phyloP scores from a whole-genome alignment of 35 echinoderm and acorn worm species.

The Strongylocentrotus purpuratus region DNA sequence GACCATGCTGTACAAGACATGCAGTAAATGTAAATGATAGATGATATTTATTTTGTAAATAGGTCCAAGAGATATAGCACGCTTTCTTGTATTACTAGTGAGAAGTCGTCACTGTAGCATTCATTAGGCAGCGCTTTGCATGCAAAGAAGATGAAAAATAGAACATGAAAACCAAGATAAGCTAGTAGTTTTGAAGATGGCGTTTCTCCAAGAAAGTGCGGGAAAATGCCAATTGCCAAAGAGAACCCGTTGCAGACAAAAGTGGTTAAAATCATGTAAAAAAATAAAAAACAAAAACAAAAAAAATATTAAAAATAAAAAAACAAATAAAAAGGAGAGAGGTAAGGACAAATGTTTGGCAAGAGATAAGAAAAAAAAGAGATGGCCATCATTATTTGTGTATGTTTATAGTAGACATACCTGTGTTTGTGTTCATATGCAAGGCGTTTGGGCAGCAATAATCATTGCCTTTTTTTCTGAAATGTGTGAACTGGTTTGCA shows the following conservation, averaged over 20 bases:
- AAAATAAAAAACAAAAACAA: not conserved
- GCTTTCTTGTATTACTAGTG: not conserved
- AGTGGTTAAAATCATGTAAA: not conserved
- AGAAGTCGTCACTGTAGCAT: not conserved
- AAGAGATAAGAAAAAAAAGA: not conserved
- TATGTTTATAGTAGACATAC: not conserved
- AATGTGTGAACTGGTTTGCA: constrained; percentile 2
- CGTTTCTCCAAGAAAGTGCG: not conserved
- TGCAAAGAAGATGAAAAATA: not conserved
- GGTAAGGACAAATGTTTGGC: not conserved
- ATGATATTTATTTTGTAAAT: constrained; percentile 36
- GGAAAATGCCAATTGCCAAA: not conserved
- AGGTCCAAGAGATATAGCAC: not conserved
- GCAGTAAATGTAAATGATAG: not conserved
- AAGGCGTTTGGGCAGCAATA: constrained; percentile 3
- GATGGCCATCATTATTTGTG: not conserved
- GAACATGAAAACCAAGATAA: not conserved
- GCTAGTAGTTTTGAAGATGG: not conserved
- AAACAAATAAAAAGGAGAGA: not conserved
- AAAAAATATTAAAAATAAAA: not conserved
- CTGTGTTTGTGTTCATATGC: not conserved
- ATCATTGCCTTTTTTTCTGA: constrained; percentile 18
- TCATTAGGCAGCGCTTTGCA: too few relatives aligned
- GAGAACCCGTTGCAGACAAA: not conserved
- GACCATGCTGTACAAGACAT: constrained; percentile 13